Conservation (phyloP, 2,888 invertebrate species). For the Luperina nickerlii region DNA sequence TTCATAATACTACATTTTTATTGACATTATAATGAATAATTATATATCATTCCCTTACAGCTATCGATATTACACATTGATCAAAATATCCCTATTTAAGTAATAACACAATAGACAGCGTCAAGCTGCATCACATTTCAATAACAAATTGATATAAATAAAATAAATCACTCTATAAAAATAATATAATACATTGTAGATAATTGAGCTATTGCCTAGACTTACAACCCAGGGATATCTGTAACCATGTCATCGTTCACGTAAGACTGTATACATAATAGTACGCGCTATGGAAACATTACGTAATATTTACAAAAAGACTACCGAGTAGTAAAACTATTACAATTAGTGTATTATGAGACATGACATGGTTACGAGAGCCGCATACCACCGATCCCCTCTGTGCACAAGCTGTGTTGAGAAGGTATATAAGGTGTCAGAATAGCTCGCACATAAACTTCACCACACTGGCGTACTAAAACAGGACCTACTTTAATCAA, state of each 20-base stretch:
- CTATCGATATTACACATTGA: constrained; percentile 80
- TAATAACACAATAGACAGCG: constrained; percentile 83
- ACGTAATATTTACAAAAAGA: constrained; percentile 82
- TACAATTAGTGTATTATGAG: constrained; percentile 64
- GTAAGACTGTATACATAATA: constrained; percentile 67
- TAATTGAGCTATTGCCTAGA: constrained; percentile 88
- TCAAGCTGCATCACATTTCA: constrained; percentile 86
- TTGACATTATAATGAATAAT: constrained; percentile 78
- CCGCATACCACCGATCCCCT: constrained; percentile 87
- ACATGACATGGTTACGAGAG: constrained; percentile 87
- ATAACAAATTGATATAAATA: constrained; percentile 83
- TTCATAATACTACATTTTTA: constrained; percentile 78
- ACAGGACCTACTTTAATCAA: constrained; percentile 67
- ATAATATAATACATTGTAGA: constrained; percentile 78
- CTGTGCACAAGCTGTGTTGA: constrained; percentile 85
- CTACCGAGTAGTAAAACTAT: constrained; percentile 69
- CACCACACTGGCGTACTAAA: constrained; percentile 68
- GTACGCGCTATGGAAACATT: constrained; percentile 72
- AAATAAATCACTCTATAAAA: constrained; percentile 80
- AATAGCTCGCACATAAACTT: constrained; percentile 80
- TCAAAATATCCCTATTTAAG: constrained; percentile 80
- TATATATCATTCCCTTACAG: constrained; percentile 77
- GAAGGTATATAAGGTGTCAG: constrained; percentile 79
- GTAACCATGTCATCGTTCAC: constrained; percentile 85
- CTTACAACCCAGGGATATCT: constrained; percentile 88